Conservation (phyloP, 2,113 vertebrate species). For the Corvus moneduloides region DNA sequence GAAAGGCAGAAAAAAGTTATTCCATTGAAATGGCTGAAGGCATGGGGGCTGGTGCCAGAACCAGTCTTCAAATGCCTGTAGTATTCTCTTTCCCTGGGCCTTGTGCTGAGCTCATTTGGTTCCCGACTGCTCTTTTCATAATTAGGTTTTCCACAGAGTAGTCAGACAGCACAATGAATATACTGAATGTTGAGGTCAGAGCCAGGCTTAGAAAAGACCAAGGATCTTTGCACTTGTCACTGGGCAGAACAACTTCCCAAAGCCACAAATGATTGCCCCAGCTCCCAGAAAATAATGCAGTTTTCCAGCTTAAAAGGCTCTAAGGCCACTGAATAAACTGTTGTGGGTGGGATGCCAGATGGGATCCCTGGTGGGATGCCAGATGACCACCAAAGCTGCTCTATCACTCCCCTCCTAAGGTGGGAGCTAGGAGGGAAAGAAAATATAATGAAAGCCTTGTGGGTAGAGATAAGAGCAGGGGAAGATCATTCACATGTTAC, state of each 20-base stretch:
- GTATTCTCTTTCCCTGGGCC: neutral
- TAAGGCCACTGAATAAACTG: neutral
- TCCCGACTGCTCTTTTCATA: neutral
- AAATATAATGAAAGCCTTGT: neutral
- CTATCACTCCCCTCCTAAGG: neutral
- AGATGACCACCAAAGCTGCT: neutral
- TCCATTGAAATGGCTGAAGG: neutral
- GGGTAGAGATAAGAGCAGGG: neutral
- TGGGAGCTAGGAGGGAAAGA: neutral
- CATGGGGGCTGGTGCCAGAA: neutral
- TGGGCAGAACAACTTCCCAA: neutral
- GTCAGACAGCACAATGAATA: neutral
- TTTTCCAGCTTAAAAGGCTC: neutral
- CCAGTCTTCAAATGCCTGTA: neutral
- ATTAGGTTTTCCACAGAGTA: neutral
- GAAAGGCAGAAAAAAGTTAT: neutral
- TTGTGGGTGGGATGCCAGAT: neutral
- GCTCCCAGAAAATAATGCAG: neutral
- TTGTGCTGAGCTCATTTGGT: neutral
- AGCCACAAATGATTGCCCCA: neutral
- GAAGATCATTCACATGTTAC: neutral
- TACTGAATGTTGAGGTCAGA: neutral
- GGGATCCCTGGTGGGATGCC: neutral
- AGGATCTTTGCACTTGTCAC: neutral
- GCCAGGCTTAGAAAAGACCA: neutral